Conservation (phyloP, 2,797 vertebrate genomes). For the Megaceryle alcyon region DNA sequence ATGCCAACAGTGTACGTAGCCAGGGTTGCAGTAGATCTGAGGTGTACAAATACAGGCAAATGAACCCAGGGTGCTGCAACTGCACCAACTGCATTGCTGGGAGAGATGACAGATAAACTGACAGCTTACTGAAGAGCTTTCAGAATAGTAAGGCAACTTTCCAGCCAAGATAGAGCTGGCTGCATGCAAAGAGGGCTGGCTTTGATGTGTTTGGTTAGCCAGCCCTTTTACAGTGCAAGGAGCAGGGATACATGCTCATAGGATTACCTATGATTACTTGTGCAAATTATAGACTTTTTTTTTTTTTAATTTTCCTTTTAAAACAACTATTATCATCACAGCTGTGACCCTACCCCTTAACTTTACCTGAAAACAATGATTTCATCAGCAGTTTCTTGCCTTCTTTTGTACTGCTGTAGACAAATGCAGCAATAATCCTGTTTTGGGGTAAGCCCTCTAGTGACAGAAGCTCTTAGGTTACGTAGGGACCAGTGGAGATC, state of each 20-base stretch:
- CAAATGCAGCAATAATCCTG: constrained; percentile 96
- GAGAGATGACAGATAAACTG: not conserved
- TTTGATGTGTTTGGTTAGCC: not conserved
- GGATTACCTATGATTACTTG: not conserved
- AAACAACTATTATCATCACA: not conserved
- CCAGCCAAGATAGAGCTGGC: not conserved
- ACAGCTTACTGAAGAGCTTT: not conserved
- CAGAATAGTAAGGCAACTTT: not conserved
- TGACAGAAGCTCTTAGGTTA: constrained; percentile 90
- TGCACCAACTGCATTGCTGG: not conserved
- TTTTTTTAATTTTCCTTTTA: not conserved
- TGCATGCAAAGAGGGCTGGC: not conserved
- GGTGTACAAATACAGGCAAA: not conserved
- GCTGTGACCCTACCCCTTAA: not conserved
- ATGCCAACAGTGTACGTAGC: not conserved
- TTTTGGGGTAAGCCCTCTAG: constrained; percentile 90
- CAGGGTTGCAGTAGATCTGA: not conserved
- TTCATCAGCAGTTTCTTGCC: constrained; percentile 88
- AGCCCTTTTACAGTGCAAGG: not conserved
- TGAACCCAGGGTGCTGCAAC: not conserved
- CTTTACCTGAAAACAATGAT: constrained; percentile 94
- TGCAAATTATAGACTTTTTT: not conserved
- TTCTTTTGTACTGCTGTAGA: constrained; percentile 93
- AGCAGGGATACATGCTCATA: not conserved
- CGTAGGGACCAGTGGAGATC: constrained; percentile 97